These are phyloP conservation scores for Callipepla squamata DNA, from an alignment of 2,113 vertebrate species.

Conservation along the genomic window DNA sequence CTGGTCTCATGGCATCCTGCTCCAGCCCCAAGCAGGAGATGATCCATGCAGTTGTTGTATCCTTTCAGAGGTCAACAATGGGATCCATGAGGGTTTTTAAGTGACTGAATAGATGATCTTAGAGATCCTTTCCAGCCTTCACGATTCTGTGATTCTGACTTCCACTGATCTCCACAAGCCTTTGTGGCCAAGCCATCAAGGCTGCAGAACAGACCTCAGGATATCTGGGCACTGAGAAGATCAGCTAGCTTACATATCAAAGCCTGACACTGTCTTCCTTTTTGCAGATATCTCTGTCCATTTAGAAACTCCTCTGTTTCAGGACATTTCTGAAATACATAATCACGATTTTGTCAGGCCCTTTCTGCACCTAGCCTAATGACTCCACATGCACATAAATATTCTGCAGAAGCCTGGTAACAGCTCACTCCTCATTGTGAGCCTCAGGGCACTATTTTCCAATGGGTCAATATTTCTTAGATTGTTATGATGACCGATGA, in stretches of 20 bases:
- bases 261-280: not conserved
- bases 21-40: not conserved
- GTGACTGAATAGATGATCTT: not conserved
- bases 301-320: not conserved
- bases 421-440: not conserved
- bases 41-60: fast-evolving
- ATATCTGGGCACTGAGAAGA: not conserved
- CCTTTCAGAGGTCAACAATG: not conserved
- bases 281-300: not conserved
- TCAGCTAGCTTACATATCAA: not conserved
- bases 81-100: not conserved
- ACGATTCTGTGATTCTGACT: not conserved
- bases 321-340: not conserved
- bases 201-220: not conserved
- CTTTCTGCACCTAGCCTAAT: not conserved
- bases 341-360: not conserved
- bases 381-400: not conserved
- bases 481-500: not conserved
- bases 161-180: not conserved
- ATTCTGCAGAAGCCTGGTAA: not conserved
- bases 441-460: not conserved
- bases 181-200: not conserved
- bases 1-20: not conserved
- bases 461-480: not conserved
- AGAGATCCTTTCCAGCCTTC: no score